Percentiles rank a stretch among this genome's conserved stretches.
phyloP scores from a whole-genome alignment of 1,140 invertebrate species.

The Calliopsis andreniformis region DNA sequence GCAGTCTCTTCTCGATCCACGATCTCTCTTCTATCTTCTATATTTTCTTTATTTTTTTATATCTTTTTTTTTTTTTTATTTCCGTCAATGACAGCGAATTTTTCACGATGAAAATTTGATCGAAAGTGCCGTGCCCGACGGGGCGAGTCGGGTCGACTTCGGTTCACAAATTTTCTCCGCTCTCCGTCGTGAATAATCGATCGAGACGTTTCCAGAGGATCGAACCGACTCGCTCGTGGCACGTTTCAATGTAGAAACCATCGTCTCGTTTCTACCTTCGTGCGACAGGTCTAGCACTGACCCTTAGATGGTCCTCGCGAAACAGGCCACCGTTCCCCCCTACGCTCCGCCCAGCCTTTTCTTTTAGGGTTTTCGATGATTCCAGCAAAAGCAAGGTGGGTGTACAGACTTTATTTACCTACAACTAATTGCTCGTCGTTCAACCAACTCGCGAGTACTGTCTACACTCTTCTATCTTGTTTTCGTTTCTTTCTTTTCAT shows the following conservation, averaged over 20 bases:
- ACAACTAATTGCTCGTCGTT: conserved; percentile 69
- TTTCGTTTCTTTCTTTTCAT: conserved; percentile 10
- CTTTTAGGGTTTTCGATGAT: conserved; percentile 65
- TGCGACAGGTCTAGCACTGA: conserved; percentile 65
- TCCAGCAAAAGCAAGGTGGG: conserved; percentile 75
- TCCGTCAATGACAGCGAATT: not conserved
- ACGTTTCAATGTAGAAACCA: conserved; percentile 10
- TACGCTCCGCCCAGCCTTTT: conserved; percentile 21
- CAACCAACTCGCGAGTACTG: conserved; percentile 60
- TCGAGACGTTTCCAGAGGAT: too few relatives aligned
- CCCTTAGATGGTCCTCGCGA: conserved; percentile 66
- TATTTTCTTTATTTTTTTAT: not conserved
- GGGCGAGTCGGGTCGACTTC: conserved; percentile 20
- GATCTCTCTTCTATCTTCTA: conserved; percentile 1
- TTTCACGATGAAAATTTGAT: not conserved
- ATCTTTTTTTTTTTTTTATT: not conserved
- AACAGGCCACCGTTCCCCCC: conserved; percentile 5
- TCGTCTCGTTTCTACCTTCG: conserved; percentile 27
- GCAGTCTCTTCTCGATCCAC: conserved; percentile 18
- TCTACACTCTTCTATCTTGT: conserved; percentile 33
- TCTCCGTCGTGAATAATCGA: too few relatives aligned
- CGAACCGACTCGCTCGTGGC: not conserved
- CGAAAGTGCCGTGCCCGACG: conserved; percentile 1
- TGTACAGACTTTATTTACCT: conserved; percentile 74
- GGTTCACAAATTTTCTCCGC: too few relatives aligned